Evolutionary conservation across 2,888 invertebrate genomes (phyloP), one percentile per base, ranked within the genome.

Genomic region (Poecilus cupreus): DNA sequence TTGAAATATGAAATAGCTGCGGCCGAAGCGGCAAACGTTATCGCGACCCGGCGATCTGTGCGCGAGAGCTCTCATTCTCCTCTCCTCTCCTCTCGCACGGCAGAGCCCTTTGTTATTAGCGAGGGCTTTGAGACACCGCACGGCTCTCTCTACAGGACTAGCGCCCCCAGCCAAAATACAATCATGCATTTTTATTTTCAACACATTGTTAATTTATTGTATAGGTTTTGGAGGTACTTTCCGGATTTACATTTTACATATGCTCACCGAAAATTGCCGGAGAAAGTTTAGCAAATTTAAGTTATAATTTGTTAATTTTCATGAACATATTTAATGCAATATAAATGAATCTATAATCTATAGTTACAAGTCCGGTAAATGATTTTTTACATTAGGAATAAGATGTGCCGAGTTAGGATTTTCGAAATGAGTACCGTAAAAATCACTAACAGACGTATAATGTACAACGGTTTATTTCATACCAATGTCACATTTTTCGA

Each of bases 1-100:
- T 88, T 88, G 88, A 88, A 88, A 88, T 88, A 88, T 86, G 87
- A 88, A 88, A 88, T 88, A 88, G 88, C 88, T 86, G 86, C 86
- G 86, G 86, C 86, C 82, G 75, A 76, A 64, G 72, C 74, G 78
- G 81, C 78, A 80, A 74, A 60, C 60, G 80, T 83, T 79, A 74
- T 81, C 75, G 75, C 79, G 79, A 51, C 51, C 79, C 64, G 32
- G 68, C 49, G 79, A 79, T 79, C 79, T 79, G 68, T 57, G 49
- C 60, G 20, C 26, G 32, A 43, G 43, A 43, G 26, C 32, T 76
- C 43, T 75, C 43, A 22, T 39, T 77, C 77, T 60, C 77, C 20
- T 20, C 43, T 49, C 16, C 77, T 39, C 64, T 64, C 64, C 32
- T 68, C 70, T 22, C 13, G n/a, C 20, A 49, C 24, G 24, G 37